Evolutionary conservation across 2,888 invertebrate genomes (phyloP).

Genomic region (Cryptosula pallasiana): DNA sequence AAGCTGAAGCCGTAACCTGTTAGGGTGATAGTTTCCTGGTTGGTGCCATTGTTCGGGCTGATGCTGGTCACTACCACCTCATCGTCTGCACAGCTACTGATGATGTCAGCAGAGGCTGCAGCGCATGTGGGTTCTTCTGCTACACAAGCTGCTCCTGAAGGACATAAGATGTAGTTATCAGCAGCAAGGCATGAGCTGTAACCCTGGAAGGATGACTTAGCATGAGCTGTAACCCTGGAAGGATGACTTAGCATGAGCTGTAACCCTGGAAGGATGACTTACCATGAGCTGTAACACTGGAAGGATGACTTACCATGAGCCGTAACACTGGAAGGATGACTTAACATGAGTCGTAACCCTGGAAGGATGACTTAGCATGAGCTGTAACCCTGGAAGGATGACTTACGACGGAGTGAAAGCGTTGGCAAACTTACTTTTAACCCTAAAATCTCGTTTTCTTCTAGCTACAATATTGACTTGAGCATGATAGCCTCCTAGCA

Average conservation of each 20-base stretch:
- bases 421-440: constrained; percentile 17
- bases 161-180: background rate
- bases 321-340: too few relatives aligned
- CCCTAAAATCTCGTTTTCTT: background rate
- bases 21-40: background rate
- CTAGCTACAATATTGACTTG: background rate
- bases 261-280: too few relatives aligned
- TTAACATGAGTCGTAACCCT: too few relatives aligned
- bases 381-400: too few relatives aligned
- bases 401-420: too few relatives aligned
- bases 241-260: too few relatives aligned
- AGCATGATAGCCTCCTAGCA: background rate
- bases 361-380: too few relatives aligned
- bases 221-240: too few relatives aligned
- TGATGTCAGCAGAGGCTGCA: background rate
- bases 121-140: background rate
- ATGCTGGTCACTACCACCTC: background rate
- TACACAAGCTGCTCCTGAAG: background rate
- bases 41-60: background rate
- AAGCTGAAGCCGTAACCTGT: constrained; percentile 5
- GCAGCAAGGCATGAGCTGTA: too few relatives aligned
- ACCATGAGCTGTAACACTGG: too few relatives aligned
- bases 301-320: too few relatives aligned
- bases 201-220: too few relatives aligned
- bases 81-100: background rate